Evolutionary conservation across 2,113 vertebrate genomes (phyloP).

Genomic region (Sula dactylatra): DNA sequence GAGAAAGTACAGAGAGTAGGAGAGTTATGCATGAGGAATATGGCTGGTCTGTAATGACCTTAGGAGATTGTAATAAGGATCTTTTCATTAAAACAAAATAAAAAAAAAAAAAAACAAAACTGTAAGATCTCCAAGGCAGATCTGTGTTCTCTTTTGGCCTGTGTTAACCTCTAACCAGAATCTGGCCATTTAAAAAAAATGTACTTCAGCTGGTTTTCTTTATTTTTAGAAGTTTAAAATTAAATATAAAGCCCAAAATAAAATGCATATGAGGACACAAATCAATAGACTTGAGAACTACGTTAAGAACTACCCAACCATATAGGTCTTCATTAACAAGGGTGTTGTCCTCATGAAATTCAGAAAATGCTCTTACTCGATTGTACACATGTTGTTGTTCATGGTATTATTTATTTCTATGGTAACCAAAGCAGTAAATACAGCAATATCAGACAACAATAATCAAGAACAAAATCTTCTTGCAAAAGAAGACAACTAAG

Average conservation of each 20-base stretch:
- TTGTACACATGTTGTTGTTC: not conserved
- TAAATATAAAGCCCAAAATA: conserved; percentile 55
- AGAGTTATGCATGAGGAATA: not conserved
- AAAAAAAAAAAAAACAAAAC: not conserved
- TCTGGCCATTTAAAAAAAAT: not conserved
- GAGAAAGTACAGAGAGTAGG: not conserved
- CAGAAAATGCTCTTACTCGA: not conserved
- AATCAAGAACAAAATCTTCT: not conserved
- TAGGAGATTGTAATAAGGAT: conserved; percentile 12
- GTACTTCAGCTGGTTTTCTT: conserved; percentile 41
- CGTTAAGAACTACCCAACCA: not conserved
- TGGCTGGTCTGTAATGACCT: not conserved
- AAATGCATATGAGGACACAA: conserved; percentile 40
- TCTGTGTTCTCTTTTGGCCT: conserved; percentile 29
- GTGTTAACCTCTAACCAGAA: conserved; percentile 43
- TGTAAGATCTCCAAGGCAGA: conserved; percentile 38
- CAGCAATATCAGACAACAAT: conserved; percentile 6
- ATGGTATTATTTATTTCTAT: conserved; percentile 19
- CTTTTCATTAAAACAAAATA: conserved; percentile 53
- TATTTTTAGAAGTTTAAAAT: conserved; percentile 57
- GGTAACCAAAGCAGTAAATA: conserved; percentile 37
- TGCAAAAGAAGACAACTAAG: conserved; percentile 30
- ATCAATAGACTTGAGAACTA: conserved; percentile 7
- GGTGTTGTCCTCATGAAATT: not conserved
- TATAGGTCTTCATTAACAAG: conserved; percentile 9